Evolutionary conservation across 2,797 vertebrate species (phyloP).

Genomic region (Nannoperca australis): DNA sequence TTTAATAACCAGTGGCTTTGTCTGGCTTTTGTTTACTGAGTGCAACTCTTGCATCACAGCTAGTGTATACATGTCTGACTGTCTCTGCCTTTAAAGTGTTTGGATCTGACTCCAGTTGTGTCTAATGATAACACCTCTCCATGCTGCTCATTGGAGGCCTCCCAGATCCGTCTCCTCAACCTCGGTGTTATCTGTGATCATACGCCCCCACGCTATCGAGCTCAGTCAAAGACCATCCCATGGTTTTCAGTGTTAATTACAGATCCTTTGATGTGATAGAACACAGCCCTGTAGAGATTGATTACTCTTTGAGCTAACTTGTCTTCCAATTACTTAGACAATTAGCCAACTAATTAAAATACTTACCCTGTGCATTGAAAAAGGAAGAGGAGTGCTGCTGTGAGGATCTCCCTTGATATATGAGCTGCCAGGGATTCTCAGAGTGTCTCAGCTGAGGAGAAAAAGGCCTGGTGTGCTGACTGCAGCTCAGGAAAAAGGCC

Average conservation of each 20-base stretch:
- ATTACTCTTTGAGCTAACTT: slow-evolving; percentile 99
- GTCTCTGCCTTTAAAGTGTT: slow-evolving; percentile 52
- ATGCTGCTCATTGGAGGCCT: slow-evolving; percentile 74
- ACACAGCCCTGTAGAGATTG: slow-evolving; percentile 98
- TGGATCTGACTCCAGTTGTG: slow-evolving; percentile 58
- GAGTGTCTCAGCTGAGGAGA: slow-evolving; percentile 77
- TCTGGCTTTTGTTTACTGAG: slow-evolving; percentile 63
- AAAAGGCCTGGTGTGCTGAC: slow-evolving; percentile 66
- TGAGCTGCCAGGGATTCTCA: slow-evolving; percentile 90
- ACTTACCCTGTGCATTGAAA: slow-evolving; percentile 98
- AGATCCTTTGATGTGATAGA: slow-evolving; percentile 99
- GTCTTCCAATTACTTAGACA: slow-evolving; percentile 99
- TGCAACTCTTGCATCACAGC: slow-evolving; percentile 66
- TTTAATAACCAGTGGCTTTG: slow-evolving; percentile 50
- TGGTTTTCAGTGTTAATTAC: slow-evolving; percentile 96
- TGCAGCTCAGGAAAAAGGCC: slow-evolving; percentile 60
- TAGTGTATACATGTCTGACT: slow-evolving; percentile 27
- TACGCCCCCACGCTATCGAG: slow-evolving; percentile 79
- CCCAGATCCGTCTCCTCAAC: slow-evolving; percentile 78
- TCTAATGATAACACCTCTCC: slow-evolving; percentile 74
- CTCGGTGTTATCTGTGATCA: slow-evolving; percentile 83
- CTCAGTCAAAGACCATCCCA: slow-evolving; percentile 85
- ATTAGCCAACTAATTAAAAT: slow-evolving; percentile 99
- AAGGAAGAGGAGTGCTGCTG: slow-evolving; percentile 89
- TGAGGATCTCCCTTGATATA: slow-evolving; percentile 90